These are phyloP conservation scores for Perizoma affinitatum DNA, from an alignment of 2,888 invertebrate genomes.

Conservation along the genomic window DNA sequence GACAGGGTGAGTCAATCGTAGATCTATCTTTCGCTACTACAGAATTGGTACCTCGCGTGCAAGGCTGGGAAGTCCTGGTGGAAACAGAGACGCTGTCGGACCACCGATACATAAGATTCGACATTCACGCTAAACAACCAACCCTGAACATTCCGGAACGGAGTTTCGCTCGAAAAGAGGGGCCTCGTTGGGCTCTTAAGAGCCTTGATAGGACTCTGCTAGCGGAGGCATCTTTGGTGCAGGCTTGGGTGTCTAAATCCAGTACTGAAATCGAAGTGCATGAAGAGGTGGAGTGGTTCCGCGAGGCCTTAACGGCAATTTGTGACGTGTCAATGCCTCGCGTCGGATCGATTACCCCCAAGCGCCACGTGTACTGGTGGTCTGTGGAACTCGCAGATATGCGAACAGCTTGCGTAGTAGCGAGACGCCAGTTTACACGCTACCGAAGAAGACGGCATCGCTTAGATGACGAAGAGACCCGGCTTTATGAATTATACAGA, in stretches of 20 bases:
- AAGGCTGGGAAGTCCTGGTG: background rate
- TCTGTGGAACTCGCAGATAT: conserved; percentile 4
- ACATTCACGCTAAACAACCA: background rate
- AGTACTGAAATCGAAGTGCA: background rate
- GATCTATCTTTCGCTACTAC: conserved; percentile 16
- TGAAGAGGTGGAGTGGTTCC: conserved; percentile 5
- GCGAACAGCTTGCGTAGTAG: conserved; percentile 3
- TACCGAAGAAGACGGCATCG: conserved; percentile 2
- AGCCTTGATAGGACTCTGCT: conserved; percentile 15
- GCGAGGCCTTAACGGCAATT: background rate
- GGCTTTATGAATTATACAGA: conserved; percentile 3
- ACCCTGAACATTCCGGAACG: background rate
- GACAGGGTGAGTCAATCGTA: conserved; percentile 15
- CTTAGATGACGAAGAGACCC: background rate
- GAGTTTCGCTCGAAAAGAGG: too few species aligned
- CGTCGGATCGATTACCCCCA: too few species aligned
- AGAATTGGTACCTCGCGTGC: background rate
- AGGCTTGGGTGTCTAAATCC: conserved; percentile 13
- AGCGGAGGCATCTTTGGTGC: conserved; percentile 28
- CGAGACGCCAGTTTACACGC: conserved; percentile 2
- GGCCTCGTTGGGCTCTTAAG: conserved; percentile 27
- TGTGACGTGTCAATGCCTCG: too few species aligned
- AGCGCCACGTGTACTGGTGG: too few species aligned
- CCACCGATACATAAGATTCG: conserved; percentile 13
- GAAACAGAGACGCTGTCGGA: conserved; percentile 10